These are phyloP conservation scores for Podarcis muralis DNA, from an alignment of 2,113 vertebrate species.

Conservation along the genomic window DNA sequence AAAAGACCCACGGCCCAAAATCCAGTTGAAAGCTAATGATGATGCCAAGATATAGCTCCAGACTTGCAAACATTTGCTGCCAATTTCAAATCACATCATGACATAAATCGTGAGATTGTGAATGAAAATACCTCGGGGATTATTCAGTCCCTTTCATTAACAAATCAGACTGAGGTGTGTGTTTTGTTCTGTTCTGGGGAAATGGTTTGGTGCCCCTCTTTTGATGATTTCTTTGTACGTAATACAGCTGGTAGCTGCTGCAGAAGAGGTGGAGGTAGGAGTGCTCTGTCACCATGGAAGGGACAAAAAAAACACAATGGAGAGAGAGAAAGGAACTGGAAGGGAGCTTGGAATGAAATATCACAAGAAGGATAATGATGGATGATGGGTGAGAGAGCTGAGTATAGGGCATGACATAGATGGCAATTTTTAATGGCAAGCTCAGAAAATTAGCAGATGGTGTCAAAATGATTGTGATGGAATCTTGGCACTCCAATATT, in stretches of 20 bases:
- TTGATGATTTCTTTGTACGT: too few species aligned
- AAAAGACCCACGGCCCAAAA: too few species aligned
- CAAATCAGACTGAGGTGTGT: too few species aligned
- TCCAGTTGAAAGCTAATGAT: too few species aligned
- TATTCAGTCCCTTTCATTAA: too few species aligned
- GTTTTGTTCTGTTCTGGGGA: too few species aligned
- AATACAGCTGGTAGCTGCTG: not conserved
- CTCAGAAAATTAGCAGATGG: not conserved
- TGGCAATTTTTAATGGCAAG: not conserved
- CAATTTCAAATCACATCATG: too few species aligned
- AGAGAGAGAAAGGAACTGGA: constrained; percentile 2
- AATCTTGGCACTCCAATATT: not conserved
- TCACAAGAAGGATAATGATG: not conserved
- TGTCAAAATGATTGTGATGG: not conserved
- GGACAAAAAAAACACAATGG: not conserved
- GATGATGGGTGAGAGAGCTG: not conserved
- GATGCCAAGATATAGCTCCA: too few species aligned
- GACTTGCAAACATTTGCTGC: too few species aligned
- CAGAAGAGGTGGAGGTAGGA: not conserved
- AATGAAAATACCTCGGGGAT: too few species aligned
- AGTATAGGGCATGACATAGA: not conserved
- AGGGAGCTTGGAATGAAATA: not conserved
- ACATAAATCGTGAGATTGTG: too few species aligned
- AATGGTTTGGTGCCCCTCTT: too few species aligned
- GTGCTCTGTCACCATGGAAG: not conserved